Percentiles rank a stretch among this genome's conserved stretches.
Evolutionary conservation across 2,797 vertebrate species (phyloP).

Genomic region (Syndactyla subalaris): DNA sequence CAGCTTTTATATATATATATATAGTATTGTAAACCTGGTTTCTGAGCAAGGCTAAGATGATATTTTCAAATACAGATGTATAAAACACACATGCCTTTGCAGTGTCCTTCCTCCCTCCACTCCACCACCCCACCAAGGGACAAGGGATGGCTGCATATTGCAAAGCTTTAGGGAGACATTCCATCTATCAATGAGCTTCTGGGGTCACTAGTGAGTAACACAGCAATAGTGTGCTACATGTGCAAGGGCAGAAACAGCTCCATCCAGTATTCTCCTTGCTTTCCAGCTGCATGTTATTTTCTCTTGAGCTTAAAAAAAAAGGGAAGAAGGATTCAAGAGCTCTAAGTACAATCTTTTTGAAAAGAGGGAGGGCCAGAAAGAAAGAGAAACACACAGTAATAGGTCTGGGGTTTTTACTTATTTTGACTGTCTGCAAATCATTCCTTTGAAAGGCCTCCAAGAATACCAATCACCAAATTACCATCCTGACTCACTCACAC

Average conservation of each 20-base stretch:
- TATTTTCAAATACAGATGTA: background rate
- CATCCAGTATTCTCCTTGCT: background rate
- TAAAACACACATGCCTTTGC: background rate
- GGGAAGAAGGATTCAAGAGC: background rate
- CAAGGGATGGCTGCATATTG: background rate
- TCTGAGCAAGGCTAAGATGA: background rate
- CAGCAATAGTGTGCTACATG: background rate
- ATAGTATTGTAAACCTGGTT: background rate
- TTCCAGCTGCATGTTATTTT: background rate
- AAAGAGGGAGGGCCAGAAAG: background rate
- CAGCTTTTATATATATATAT: background rate
- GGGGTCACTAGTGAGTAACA: background rate
- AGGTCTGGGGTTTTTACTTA: background rate
- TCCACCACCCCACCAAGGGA: background rate
- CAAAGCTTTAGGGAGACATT: background rate
- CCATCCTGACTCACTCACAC: background rate
- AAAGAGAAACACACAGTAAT: background rate
- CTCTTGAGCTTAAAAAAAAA: background rate
- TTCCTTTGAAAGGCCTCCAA: background rate
- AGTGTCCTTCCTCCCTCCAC: background rate
- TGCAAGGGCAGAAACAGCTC: background rate
- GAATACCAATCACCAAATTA: background rate
- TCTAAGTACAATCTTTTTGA: background rate
- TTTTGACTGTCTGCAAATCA: background rate
- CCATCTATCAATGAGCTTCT: background rate